phyloP scores from a whole-genome alignment of 35 echinoderm and acorn worm genomes.

The Acanthaster planci region DNA sequence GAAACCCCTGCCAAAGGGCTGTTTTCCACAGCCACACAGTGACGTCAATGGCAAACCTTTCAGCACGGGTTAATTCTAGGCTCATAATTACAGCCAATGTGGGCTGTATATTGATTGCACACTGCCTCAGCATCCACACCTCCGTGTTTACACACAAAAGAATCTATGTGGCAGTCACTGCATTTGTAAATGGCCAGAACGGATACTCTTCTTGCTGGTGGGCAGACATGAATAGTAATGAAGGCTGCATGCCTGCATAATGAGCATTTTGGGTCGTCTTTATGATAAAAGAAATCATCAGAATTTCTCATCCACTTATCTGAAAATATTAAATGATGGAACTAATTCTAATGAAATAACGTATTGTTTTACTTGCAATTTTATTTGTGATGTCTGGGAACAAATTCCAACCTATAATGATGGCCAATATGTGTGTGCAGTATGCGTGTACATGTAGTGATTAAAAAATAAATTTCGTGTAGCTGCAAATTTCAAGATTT shows the following conservation, averaged over 20 bases:
- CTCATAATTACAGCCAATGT: conserved; percentile 21
- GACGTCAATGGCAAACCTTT: conserved; percentile 24
- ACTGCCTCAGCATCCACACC: background rate
- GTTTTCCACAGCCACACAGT: conserved; percentile 16
- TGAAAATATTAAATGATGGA: too few species aligned
- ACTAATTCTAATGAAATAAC: too few species aligned
- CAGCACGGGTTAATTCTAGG: conserved; percentile 27
- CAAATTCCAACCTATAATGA: too few species aligned
- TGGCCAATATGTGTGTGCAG: too few species aligned
- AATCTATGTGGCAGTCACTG: background rate
- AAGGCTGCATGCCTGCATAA: background rate
- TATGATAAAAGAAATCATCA: too few species aligned
- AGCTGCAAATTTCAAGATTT: too few species aligned
- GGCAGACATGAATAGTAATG: conserved; percentile 25
- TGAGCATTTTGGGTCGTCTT: too few species aligned
- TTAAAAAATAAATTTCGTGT: too few species aligned
- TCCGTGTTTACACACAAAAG: background rate
- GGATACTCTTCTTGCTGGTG: conserved; percentile 8
- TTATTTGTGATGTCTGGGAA: too few species aligned
- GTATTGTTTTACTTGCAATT: too few species aligned
- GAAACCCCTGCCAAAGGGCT: background rate
- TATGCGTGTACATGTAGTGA: too few species aligned
- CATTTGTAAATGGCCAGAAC: conserved; percentile 8
- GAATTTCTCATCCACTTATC: too few species aligned
- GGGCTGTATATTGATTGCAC: conserved; percentile 25